These are phyloP conservation scores for Hippocampus zosterae DNA, from an alignment of 2,113 vertebrate genomes.

Conservation along the genomic window DNA sequence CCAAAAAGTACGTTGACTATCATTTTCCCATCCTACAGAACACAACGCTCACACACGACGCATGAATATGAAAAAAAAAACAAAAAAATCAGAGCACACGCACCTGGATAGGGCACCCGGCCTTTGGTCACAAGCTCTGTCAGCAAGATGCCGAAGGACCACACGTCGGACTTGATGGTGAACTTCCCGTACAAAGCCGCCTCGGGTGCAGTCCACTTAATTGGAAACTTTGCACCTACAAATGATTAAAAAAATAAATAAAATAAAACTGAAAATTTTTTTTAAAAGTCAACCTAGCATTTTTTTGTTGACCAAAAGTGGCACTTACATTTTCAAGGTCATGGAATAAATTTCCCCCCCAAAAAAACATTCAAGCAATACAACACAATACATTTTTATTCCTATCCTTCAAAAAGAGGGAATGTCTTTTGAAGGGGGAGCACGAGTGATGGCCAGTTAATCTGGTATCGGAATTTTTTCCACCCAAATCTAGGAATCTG, in stretches of 20 bases:
- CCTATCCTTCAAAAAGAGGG: too few relatives aligned
- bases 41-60: neutral
- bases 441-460: too few relatives aligned
- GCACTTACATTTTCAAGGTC: too few relatives aligned
- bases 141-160: constrained; percentile 98
- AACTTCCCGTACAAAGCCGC: constrained; percentile 95
- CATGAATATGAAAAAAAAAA: constrained; percentile 2
- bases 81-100: constrained; percentile 34
- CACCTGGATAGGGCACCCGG: constrained; percentile 97
- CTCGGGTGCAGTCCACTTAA: constrained; percentile 98
- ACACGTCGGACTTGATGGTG: constrained; percentile 98
- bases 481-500: too few relatives aligned
- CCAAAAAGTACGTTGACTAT: too few relatives aligned
- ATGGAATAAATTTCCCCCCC: too few relatives aligned
- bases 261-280: neutral
- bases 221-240: constrained; percentile 95
- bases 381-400: too few relatives aligned
- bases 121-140: constrained; percentile 99
- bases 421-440: too few relatives aligned
- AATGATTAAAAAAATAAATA: neutral
- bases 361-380: too few relatives aligned
- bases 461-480: too few relatives aligned
- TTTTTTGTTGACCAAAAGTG: neutral
- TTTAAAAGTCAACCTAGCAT: neutral
- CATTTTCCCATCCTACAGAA: too few relatives aligned